These are phyloP conservation scores for Chalcis sispes DNA, from an alignment of 2,888 invertebrate species.

Conservation along the genomic window DNA sequence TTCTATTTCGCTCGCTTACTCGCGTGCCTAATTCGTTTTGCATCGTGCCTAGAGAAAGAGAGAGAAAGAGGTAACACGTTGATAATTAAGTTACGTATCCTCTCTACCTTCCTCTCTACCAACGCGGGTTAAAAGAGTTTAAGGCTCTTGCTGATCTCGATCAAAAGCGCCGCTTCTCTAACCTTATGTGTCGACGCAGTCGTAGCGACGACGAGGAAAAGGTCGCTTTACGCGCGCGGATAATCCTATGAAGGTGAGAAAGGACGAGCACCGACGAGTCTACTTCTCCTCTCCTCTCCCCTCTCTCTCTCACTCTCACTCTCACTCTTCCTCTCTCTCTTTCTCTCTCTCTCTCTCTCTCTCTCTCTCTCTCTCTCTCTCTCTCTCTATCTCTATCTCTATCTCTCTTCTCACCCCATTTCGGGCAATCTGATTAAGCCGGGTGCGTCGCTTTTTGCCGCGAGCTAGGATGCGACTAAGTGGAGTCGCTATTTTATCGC, in stretches of 20 bases:
- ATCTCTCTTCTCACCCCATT: no score
- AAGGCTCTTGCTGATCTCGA: no score
- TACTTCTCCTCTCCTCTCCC: not conserved
- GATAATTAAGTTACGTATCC: constrained; percentile 25
- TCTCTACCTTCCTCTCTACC: not conserved
- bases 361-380: no score
- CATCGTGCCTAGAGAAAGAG: constrained; percentile 1
- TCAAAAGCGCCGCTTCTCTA: not conserved
- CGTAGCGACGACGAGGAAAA: not conserved
- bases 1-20: no score
- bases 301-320: no score
- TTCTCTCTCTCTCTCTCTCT: no score
- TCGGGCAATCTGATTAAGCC: no score
- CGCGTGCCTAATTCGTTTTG: not conserved
- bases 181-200: not conserved
- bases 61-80: not conserved
- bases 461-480: no score
- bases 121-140: not conserved
- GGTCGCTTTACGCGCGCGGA: constrained; percentile 26
- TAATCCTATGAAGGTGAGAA: constrained; percentile 45
- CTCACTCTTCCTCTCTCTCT: no score
- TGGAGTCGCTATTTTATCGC: no score
- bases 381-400: no score
- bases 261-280: not conserved
- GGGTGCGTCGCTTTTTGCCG: no score